Conservation (phyloP, 2,888 invertebrate species). For the Auanema sp. region DNA sequence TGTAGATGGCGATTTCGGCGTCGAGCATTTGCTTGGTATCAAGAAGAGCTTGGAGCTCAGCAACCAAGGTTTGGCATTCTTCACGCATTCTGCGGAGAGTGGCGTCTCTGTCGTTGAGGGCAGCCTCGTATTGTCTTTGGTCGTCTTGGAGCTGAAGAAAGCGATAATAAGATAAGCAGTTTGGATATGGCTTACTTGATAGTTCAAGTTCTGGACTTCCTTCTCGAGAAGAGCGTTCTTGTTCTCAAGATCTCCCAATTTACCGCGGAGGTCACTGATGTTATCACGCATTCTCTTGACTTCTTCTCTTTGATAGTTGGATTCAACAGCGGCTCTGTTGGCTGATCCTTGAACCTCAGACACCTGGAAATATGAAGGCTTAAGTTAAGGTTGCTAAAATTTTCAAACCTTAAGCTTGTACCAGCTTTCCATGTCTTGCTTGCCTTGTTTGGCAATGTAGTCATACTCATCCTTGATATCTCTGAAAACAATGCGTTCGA, state of each 20-base stretch:
- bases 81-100: slow-evolving; percentile 65
- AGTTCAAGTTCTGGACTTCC: slow-evolving; percentile 62
- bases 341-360: slow-evolving; percentile 64
- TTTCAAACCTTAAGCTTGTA: slow-evolving; percentile 68
- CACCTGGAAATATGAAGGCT: slow-evolving; percentile 33
- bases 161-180: background rate
- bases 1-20: slow-evolving; percentile 70
- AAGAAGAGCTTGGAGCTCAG: slow-evolving; percentile 64
- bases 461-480: slow-evolving; percentile 69
- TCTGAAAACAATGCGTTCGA: slow-evolving; percentile 11
- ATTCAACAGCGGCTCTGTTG: slow-evolving; percentile 67
- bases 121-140: slow-evolving; percentile 65
- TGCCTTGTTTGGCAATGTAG: slow-evolving; percentile 65
- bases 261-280: slow-evolving; percentile 40
- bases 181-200: slow-evolving; percentile 35
- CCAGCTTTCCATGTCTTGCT: slow-evolving; percentile 68
- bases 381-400: background rate
- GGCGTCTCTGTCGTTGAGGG: slow-evolving; percentile 64
- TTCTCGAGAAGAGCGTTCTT: slow-evolving; percentile 52
- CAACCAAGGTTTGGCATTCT: slow-evolving; percentile 65
- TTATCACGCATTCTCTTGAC: slow-evolving; percentile 61
- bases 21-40: slow-evolving; percentile 70
- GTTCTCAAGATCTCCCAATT: slow-evolving; percentile 49
- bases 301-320: slow-evolving; percentile 66
- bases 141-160: slow-evolving; percentile 67